These are phyloP conservation scores for Entomobrya proxima DNA, from an alignment of 2,888 invertebrate species.

Conservation along the genomic window DNA sequence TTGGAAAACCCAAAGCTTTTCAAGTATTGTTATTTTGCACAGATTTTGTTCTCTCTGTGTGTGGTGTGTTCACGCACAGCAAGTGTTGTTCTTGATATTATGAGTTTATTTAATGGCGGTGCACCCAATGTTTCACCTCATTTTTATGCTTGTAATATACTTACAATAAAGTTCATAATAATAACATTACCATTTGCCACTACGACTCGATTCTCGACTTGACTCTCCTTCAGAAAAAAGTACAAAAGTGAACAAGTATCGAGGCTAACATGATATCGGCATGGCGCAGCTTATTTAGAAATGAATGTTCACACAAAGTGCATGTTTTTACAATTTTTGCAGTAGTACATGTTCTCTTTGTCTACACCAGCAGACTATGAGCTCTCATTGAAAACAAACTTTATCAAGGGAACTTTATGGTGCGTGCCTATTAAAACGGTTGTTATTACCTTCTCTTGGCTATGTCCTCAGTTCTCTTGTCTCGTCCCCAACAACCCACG, in stretches of 20 bases:
- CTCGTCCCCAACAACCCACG: conserved; percentile 24
- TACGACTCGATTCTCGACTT: too few relatives aligned
- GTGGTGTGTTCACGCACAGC: conserved; percentile 2
- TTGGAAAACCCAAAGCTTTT: background rate
- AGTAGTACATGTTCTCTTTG: conserved; percentile 3
- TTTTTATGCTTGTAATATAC: conserved; percentile 64
- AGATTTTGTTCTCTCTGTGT: background rate
- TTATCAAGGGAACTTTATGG: conserved; percentile 41
- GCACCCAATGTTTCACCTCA: conserved; percentile 68
- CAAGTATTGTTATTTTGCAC: background rate
- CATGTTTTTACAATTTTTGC: conserved; percentile 21
- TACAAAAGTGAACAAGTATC: conserved; percentile 60
- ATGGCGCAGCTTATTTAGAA: background rate
- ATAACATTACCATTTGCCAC: too few relatives aligned
- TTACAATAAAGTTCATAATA: conserved; percentile 36
- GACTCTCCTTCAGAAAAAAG: conserved; percentile 59
- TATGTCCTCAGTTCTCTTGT: conserved; percentile 15
- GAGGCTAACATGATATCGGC: conserved; percentile 59
- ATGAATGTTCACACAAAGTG: background rate
- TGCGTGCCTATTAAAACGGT: conserved; percentile 20
- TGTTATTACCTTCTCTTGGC: conserved; percentile 28
- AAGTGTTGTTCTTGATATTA: conserved; percentile 10
- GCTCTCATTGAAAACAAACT: conserved; percentile 26
- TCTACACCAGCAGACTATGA: background rate
- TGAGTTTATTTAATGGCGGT: conserved; percentile 39